phyloP scores from a whole-genome alignment of 2,113 vertebrate species.

The Marcusenius ussheri region DNA sequence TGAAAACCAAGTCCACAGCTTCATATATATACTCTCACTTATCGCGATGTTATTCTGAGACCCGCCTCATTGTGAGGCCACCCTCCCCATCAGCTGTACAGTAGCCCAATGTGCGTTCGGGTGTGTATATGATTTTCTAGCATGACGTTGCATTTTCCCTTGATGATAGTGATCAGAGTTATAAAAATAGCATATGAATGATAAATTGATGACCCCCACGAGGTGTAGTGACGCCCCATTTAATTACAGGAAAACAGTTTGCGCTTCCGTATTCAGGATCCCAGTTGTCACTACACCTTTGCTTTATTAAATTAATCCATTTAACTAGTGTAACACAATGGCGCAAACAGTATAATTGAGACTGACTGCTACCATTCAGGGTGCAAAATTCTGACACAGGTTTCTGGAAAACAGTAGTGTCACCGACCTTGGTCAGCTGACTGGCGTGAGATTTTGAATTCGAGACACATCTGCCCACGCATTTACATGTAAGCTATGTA shows the following conservation, averaged over 20 bases:
- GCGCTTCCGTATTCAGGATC: background rate
- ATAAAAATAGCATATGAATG: background rate
- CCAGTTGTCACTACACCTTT: background rate
- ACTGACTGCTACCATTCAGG: background rate
- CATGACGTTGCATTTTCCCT: constrained; percentile 60
- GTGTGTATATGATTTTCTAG: constrained; percentile 21
- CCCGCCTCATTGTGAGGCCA: background rate
- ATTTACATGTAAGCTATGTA: background rate
- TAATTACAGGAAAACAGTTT: background rate
- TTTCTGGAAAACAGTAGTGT: background rate
- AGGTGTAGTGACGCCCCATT: background rate
- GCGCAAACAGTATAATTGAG: background rate
- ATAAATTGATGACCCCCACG: background rate
- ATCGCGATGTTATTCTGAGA: constrained; percentile 48
- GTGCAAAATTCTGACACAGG: background rate
- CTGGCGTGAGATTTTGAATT: too few species aligned
- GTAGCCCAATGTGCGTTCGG: background rate
- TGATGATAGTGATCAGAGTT: background rate
- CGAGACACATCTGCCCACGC: too few species aligned
- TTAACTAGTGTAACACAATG: background rate
- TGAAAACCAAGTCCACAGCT: background rate
- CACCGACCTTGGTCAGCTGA: too few species aligned
- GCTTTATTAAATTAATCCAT: background rate
- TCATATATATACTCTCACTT: constrained; percentile 44
- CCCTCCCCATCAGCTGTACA: constrained; percentile 1